Percentiles rank a stretch among this genome's conserved stretches.
phyloP scores from a whole-genome alignment of 1,140 invertebrate species.

The Glossosoma conforme region DNA sequence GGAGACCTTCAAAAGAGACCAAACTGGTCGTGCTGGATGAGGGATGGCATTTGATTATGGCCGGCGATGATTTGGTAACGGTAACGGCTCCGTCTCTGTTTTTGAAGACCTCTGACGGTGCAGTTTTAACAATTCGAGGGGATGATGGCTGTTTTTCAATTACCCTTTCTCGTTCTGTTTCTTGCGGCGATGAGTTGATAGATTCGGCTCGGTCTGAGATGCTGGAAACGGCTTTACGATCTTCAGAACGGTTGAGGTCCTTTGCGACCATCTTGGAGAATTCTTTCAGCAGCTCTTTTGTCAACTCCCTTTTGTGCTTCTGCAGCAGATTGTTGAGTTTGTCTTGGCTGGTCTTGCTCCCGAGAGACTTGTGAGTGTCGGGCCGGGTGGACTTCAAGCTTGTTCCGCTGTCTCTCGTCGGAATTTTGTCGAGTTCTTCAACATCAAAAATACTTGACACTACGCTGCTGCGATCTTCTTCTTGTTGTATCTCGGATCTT shows the following conservation, averaged over 20 bases:
- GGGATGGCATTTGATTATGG: neutral
- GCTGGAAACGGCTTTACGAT: neutral
- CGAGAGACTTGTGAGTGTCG: no score
- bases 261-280: neutral
- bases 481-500: slow-evolving; percentile 2
- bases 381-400: slow-evolving; percentile 3
- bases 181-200: neutral
- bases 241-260: neutral
- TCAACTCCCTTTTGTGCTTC: slow-evolving; percentile 7
- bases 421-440: slow-evolving; percentile 35
- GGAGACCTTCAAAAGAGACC: slow-evolving; percentile 24
- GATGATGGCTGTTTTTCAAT: neutral
- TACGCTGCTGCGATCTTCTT: slow-evolving; percentile 3
- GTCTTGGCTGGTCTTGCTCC: neutral
- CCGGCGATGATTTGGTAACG: neutral
- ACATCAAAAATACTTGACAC: neutral
- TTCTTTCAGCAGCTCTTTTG: slow-evolving; percentile 8
- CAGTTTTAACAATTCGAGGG: neutral
- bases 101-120: neutral
- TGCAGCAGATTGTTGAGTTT: slow-evolving; percentile 11
- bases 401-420: slow-evolving; percentile 33
- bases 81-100: neutral
- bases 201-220: neutral
- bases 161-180: neutral
- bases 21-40: slow-evolving; percentile 9